Conservation (phyloP, 2,797 vertebrate genomes). For the Euthynnus affinis region DNA sequence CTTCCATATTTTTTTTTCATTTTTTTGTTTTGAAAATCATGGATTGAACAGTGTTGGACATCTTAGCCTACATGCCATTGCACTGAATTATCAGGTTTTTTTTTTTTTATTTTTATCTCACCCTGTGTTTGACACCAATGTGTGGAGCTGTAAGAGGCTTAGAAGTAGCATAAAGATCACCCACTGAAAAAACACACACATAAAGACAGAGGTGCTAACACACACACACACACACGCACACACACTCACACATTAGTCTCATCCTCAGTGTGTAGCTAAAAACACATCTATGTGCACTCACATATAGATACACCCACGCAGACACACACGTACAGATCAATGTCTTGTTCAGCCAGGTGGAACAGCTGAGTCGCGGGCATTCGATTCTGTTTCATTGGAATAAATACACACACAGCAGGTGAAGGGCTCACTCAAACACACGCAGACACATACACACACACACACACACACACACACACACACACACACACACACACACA, state of each 20-base stretch:
- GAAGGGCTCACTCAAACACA: slow-evolving; percentile 11
- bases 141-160: background rate
- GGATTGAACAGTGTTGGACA: slow-evolving; percentile 6
- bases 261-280: background rate
- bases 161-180: background rate
- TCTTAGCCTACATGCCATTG: background rate
- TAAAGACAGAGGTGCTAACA: background rate
- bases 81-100: background rate
- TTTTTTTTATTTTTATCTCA: slow-evolving; percentile 12
- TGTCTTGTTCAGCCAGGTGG: slow-evolving; percentile 24
- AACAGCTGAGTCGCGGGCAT: slow-evolving; percentile 16
- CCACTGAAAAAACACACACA: background rate
- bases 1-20: background rate
- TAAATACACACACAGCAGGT: slow-evolving; percentile 32
- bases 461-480: background rate
- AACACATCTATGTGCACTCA: background rate
- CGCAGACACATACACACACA: background rate
- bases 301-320: slow-evolving; percentile 18
- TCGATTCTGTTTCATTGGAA: slow-evolving; percentile 15
- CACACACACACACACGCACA: slow-evolving; percentile 1
- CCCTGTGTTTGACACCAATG: background rate
- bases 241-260: background rate
- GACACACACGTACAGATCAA: slow-evolving; percentile 12
- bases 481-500: background rate
- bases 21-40: background rate